Conservation (phyloP, 2,888 invertebrate species). For the Parnassius mnemosyne region DNA sequence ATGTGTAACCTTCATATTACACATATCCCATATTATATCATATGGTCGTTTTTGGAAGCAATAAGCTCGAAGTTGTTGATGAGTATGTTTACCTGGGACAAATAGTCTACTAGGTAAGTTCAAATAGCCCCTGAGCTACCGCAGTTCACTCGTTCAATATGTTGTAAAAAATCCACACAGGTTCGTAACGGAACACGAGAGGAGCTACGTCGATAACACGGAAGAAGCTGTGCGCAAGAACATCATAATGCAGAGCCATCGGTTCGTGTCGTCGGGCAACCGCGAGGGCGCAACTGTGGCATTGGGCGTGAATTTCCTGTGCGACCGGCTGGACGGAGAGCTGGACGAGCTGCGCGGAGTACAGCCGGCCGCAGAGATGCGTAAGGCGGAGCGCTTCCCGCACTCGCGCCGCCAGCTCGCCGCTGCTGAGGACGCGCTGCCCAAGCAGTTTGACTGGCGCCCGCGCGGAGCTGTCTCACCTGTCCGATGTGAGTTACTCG, state of each 20-base stretch:
- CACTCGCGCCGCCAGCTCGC: slow-evolving; percentile 42
- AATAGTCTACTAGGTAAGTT: too few species aligned
- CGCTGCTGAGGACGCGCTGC: slow-evolving; percentile 43
- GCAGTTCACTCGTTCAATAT: not conserved
- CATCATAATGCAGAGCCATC: slow-evolving; percentile 49
- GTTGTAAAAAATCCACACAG: slow-evolving; percentile 34
- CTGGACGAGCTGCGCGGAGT: slow-evolving; percentile 47
- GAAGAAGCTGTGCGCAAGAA: slow-evolving; percentile 65
- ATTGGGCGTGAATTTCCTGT: slow-evolving; percentile 51
- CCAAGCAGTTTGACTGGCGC: slow-evolving; percentile 63
- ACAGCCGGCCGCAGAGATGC: slow-evolving; percentile 27
- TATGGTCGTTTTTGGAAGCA: too few species aligned
- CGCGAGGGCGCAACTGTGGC: slow-evolving; percentile 57
- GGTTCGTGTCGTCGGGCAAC: slow-evolving; percentile 57
- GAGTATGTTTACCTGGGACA: too few species aligned
- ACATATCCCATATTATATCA: too few species aligned
- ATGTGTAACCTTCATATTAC: too few species aligned
- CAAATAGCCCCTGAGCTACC: not conserved
- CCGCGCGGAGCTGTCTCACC: slow-evolving; percentile 58
- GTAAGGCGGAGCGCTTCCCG: slow-evolving; percentile 48
- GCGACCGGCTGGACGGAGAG: slow-evolving; percentile 56
- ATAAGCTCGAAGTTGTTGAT: too few species aligned
- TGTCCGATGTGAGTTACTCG: slow-evolving; percentile 47
- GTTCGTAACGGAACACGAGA: slow-evolving; percentile 44
- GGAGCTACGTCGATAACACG: slow-evolving; percentile 49